Evolutionary conservation across 2,888 invertebrate genomes (phyloP), one percentile per base, ranked within the genome.

Genomic region (Meta bourneti): DNA sequence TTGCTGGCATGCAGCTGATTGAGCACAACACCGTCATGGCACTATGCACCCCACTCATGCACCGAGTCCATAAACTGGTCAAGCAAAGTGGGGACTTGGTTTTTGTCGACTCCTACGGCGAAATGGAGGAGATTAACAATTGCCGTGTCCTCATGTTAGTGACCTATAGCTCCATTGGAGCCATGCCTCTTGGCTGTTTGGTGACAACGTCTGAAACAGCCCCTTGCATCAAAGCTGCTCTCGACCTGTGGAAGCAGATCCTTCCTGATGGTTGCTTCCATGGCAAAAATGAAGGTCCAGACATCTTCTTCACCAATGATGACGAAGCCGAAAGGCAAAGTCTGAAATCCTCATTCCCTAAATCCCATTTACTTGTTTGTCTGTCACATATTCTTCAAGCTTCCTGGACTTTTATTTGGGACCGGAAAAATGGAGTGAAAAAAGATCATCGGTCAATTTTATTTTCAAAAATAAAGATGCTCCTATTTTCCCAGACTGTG

Each of bases 231-330:
- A 89, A 85, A 77, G 89, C 92, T 52, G 89, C 92, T 70, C 69
- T 92, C n/a, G 89, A 92, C n/a, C 72, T 92, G 6, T 92, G 84
- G 85, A 92, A 92, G 11, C 89, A 86, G 48, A 92, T 92, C 20
- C 80, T 92, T 16, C 92, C 92, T 1, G 16, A 48, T 4, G 89
- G 82, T 6, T 81, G 92, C 34, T 92, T 92, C 52, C 86, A 71
- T 54, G 71, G 75, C 54, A 89, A 92, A 49, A 79, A 49, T n/a
- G 92, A 92, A 7, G 89, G 92, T 0, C 92, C 92, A 8, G 88
- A 92, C 20, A 20, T 92, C 52, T 92, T 92, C 81, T 89, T 89
- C 8, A 86, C 89, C 13, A 85, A 89, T 51, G 92, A 92, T 7
- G 71, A 89, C 49, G 92, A 92, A n/a, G 77, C 78, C 16, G 92